Base-by-base conservation (phyloP, 2,888 invertebrate genomes). In the Campoplex nolae region DNA sequence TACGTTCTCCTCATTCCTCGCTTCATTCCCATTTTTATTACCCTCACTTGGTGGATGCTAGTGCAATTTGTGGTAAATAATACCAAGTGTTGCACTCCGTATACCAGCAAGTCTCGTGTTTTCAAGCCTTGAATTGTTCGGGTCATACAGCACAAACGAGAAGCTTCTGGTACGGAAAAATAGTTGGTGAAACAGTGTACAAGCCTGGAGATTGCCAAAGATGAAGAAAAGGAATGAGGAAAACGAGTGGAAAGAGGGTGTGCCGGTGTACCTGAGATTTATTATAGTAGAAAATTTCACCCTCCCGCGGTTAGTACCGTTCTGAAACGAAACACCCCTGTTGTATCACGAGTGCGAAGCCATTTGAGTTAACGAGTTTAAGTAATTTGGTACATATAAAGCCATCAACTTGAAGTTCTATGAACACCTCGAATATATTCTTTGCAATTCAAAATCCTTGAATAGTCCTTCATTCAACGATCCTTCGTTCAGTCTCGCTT, bases 61-160 rank as follows among this genome's bases (percentile, higher is more conserved):
- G 56, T 42, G 85, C 77, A 80, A 86, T 85, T 80, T 73, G 74
- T 68, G 82, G 76, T 83, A 76, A 87, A 85, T 85, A 87, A 78
- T 70, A 85, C 78, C 68, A 76, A 78, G 82, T 65, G 56, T 75
- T 65, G 77, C 35, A 56, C 48, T 75, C 65, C 45, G 62, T 81
- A 67, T 54, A 84, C 75, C 82, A 51, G 62, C 42, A 42, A 45
- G 28, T 70, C 35, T 77, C 38, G 38, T 48, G 28, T 68, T 67
- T 56, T 28, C 45, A 28, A 62, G 65, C 54, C 38, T 38, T 54
- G 75, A 78, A 67, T n/a, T 67, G 73, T 70, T 83, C 78, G 38
- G 54, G 48, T n/a, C 68, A 58, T 32, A 32, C 32, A 16, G 7
- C 32, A 32, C 62, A 23, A 65, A 62, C 18, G 70, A n/a, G 23